A percentile compares a stretch with the other conserved stretches of the same genome.
phyloP scores from a whole-genome alignment of 2,113 vertebrate genomes.

The Bos indicus region DNA sequence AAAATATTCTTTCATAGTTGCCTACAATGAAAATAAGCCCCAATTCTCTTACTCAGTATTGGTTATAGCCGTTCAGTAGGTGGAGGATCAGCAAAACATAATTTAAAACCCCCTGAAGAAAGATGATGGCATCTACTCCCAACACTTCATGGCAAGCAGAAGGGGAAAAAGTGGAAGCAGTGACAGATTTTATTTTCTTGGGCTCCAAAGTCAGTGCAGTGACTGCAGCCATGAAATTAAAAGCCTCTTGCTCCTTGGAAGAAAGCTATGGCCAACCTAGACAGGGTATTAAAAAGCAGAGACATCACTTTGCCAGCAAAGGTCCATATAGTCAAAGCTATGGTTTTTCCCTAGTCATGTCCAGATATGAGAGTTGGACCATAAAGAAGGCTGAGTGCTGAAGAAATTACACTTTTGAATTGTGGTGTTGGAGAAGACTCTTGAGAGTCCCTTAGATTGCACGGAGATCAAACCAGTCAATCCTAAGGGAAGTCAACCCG shows the following conservation, averaged over 20 bases:
- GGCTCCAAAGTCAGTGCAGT: neutral
- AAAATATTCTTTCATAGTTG: neutral
- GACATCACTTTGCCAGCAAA: neutral
- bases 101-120: neutral
- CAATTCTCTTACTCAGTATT: neutral
- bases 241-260: neutral
- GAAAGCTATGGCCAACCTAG: neutral
- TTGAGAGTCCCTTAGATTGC: neutral
- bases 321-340: neutral
- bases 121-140: neutral
- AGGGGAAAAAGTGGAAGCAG: neutral
- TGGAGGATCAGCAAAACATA: neutral
- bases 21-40: constrained; percentile 8
- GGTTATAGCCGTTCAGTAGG: neutral
- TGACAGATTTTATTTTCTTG: neutral
- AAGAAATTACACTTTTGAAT: neutral
- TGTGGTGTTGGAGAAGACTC: neutral
- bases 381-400: neutral
- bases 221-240: neutral
- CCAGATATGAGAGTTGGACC: neutral
- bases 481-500: neutral
- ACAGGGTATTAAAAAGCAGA: neutral
- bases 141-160: neutral
- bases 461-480: neutral
- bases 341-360: neutral